Conservation (phyloP, 1,140 invertebrate genomes). For the Cryptotermes secundus region DNA sequence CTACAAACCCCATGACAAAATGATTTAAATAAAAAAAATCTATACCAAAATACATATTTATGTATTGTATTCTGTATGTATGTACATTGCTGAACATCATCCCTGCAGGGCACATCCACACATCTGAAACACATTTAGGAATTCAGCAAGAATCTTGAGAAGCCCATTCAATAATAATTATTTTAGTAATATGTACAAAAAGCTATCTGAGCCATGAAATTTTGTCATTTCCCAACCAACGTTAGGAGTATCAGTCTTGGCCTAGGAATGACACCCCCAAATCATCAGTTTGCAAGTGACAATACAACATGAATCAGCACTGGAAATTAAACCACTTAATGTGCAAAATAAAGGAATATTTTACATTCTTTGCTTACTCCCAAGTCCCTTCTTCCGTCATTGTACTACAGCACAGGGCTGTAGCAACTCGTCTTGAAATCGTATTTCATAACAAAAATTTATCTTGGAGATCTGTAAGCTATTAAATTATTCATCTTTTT, state of each 20-base stretch:
- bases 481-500: constrained; percentile 25
- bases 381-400: not conserved
- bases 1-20: not conserved
- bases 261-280: not conserved
- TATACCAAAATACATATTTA: constrained; percentile 1
- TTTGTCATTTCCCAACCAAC: not conserved
- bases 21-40: not conserved
- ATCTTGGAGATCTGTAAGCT: constrained; percentile 27
- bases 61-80: constrained; percentile 5
- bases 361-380: constrained; percentile 29
- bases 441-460: not conserved
- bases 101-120: not conserved
- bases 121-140: constrained; percentile 16
- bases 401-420: not conserved
- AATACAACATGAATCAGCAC: constrained; percentile 35
- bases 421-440: not conserved
- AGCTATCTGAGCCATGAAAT: constrained; percentile 35
- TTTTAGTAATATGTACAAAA: constrained; percentile 37
- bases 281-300: constrained; percentile 13
- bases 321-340: constrained; percentile 35
- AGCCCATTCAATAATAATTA: constrained; percentile 34
- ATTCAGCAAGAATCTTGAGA: constrained; percentile 31
- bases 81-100: constrained; percentile 18
- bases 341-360: constrained; percentile 36
- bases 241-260: not conserved